phyloP scores from a whole-genome alignment of 1,140 invertebrate species.

The Trachelipus rathkii region DNA sequence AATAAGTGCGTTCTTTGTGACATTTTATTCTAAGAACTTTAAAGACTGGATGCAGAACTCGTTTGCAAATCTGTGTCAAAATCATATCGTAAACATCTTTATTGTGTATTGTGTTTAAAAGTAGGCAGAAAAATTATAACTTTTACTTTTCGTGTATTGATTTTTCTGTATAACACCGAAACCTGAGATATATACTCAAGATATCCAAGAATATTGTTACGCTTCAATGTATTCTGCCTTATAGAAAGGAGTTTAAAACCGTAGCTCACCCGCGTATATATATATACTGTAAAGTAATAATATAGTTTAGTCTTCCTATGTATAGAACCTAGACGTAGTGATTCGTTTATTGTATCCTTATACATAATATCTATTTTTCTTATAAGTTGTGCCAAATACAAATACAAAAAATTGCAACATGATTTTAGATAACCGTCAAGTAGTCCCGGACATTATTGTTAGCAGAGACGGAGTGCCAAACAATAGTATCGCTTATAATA shows the following conservation, averaged over 20 bases:
- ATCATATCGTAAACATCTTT: background rate
- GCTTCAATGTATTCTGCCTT: background rate
- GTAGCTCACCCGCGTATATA: background rate
- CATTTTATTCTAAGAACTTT: background rate
- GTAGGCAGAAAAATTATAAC: background rate
- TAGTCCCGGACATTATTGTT: background rate
- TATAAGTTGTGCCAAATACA: background rate
- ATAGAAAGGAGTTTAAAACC: background rate
- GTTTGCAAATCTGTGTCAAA: background rate
- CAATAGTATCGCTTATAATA: conserved; percentile 6
- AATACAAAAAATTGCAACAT: background rate
- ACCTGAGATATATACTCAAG: conserved; percentile 10
- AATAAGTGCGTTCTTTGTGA: background rate
- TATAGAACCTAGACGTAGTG: background rate
- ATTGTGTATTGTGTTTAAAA: background rate
- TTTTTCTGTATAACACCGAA: background rate
- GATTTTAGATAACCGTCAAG: conserved; percentile 8
- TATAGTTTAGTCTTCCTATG: conserved; percentile 1
- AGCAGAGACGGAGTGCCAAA: background rate
- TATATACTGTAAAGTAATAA: background rate
- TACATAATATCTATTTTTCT: background rate
- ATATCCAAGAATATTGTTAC: background rate
- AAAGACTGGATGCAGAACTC: background rate
- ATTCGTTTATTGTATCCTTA: background rate
- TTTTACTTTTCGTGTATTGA: background rate